phyloP scores from a whole-genome alignment of 2,888 invertebrate species.

The Clunio marinus region DNA sequence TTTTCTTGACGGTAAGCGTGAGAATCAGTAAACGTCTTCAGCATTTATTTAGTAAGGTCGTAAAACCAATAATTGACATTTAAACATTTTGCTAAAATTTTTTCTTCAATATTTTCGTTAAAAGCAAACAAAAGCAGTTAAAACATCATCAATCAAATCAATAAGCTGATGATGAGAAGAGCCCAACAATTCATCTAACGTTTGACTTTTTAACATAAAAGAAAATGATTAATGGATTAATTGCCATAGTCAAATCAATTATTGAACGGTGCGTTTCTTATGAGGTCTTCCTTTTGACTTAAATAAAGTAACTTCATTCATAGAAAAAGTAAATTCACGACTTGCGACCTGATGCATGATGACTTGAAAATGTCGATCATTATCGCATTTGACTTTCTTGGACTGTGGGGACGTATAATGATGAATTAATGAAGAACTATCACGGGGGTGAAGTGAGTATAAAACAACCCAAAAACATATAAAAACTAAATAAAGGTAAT shows the following conservation, averaged over 20 bases:
- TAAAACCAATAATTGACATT: constrained; percentile 22
- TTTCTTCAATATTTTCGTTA: not conserved
- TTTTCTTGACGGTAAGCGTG: not conserved
- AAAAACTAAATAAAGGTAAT: constrained; percentile 16
- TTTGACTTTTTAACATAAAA: constrained; percentile 15
- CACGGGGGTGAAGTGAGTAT: constrained; percentile 10
- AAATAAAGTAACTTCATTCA: too few species aligned
- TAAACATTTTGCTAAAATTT: not conserved
- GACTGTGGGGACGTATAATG: constrained; percentile 9
- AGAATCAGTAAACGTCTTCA: not conserved
- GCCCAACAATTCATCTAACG: constrained; percentile 24
- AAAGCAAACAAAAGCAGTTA: constrained; percentile 19
- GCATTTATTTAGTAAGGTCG: not conserved
- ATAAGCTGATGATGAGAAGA: constrained; percentile 25
- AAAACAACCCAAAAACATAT: not conserved
- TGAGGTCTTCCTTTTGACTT: not conserved
- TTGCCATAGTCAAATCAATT: constrained; percentile 37
- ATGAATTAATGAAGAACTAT: constrained; percentile 16
- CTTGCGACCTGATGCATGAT: not conserved
- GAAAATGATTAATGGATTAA: constrained; percentile 33
- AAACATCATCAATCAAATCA: constrained; percentile 38
- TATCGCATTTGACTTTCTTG: not conserved
- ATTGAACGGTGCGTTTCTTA: constrained; percentile 9
- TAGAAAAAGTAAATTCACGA: not conserved
- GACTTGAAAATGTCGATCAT: not conserved